phyloP scores from a whole-genome alignment of 2,888 invertebrate species.

The Hyalella azteca region DNA sequence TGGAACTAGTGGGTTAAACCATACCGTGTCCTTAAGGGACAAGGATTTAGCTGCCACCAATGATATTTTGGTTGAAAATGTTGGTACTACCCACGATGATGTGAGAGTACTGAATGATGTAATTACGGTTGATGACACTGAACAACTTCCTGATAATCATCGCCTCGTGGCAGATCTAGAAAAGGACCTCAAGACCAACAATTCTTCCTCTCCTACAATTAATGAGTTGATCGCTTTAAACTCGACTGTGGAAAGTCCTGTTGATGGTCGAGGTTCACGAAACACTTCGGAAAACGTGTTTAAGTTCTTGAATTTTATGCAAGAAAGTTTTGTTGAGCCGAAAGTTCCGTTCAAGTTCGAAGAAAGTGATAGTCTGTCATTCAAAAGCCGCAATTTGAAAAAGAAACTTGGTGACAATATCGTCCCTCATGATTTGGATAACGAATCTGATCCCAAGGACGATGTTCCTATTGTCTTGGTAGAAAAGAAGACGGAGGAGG shows the following conservation, averaged over 20 bases:
- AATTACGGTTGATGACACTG: too few species aligned
- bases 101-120: too few species aligned
- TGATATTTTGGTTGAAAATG: too few species aligned
- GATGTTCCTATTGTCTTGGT: too few species aligned
- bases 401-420: not conserved
- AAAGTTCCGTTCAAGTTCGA: not conserved
- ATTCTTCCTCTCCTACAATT: not conserved
- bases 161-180: not conserved
- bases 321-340: not conserved
- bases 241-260: not conserved
- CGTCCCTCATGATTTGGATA: too few species aligned
- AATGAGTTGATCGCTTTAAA: not conserved
- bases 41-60: too few species aligned
- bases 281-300: not conserved
- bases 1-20: too few species aligned
- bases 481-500: too few species aligned
- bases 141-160: not conserved
- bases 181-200: not conserved
- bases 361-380: not conserved
- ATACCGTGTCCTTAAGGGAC: too few species aligned
- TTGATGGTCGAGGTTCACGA: too few species aligned
- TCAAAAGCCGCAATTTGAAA: not conserved
- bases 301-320: not conserved
- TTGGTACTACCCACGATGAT: too few species aligned
- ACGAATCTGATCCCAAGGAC: too few species aligned